Evolutionary conservation across 2,888 invertebrate species (phyloP), one percentile per base, ranked within the genome.

Genomic region (Tetrapedia diversipes): DNA sequence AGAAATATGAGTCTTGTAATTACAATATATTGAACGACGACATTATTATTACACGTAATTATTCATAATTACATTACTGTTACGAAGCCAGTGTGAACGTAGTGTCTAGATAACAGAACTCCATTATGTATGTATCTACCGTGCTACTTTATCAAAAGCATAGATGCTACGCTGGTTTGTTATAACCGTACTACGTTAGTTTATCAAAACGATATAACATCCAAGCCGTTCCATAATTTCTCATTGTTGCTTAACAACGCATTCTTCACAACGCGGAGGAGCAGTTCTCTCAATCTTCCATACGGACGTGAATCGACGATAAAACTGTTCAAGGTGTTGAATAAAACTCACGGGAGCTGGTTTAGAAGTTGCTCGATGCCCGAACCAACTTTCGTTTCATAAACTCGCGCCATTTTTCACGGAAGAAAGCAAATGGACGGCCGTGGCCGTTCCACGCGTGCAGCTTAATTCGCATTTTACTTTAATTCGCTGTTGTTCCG

Each of bases 401-500:
- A 61, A n/a, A 61, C 16, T 22, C n/a, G 22, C 11, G n/a, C 4
- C 34, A 56, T 66, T 66, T 56, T 37, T 45, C 65, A 65, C n/a
- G 24, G 24, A 11, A 8, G 1, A 10, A 34, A n/a, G 11, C 7
- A 19, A 16, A 24, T n/a, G 27, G 8, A 54, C 34, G 19, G 29
- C 22, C 32, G 4, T 16, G 14, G n/a, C 10, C n/a, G 34, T 32
- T 27, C 16, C n/a, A 24, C 27, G 39, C 24, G 22, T 16, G 22
- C 43, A 22, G 43, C 19, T 29, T 74, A 61, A 70, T 65, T 65
- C 51, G 34, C 65, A 49, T 57, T 77, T 75, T 57, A 61, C 60
- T 49, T 69, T 79, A 81, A 81, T 78, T 79, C 61, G 64, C 19
- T 68, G 70, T 77, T 82, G 56, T 73, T 63, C 27, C 57, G 11